Evolutionary conservation across 2,113 vertebrate genomes (phyloP).

Genomic region (Bos indicus): DNA sequence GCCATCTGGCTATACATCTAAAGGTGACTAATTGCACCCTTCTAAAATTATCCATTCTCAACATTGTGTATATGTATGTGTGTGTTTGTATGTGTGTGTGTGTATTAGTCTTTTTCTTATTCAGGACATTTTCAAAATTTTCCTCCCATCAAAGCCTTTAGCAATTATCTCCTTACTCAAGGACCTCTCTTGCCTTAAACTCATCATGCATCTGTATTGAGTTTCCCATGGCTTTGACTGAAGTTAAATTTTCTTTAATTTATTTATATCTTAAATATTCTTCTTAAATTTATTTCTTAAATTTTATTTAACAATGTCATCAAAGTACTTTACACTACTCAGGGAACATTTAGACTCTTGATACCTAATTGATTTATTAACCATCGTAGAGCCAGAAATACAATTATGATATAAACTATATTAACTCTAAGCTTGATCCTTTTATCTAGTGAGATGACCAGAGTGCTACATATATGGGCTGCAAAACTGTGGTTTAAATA

Average conservation of each 20-base stretch:
- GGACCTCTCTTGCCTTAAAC: not conserved
- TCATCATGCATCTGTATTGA: not conserved
- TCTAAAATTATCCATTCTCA: not conserved
- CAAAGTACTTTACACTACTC: not conserved
- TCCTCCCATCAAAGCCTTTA: not conserved
- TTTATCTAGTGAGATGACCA: slow-evolving; percentile 20
- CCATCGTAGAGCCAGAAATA: slow-evolving; percentile 19
- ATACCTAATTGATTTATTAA: slow-evolving; percentile 25
- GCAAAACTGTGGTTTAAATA: not conserved
- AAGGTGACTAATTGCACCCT: not conserved
- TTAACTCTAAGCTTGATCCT: slow-evolving; percentile 22
- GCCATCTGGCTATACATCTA: not conserved
- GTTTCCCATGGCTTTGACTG: not conserved
- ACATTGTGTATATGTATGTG: not conserved
- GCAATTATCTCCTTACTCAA: not conserved
- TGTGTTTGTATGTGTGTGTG: not conserved
- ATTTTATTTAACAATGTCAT: not conserved
- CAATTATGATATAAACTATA: not conserved
- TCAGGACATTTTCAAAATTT: not conserved
- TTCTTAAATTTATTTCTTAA: not conserved
- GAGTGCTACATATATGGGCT: not conserved
- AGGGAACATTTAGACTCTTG: not conserved
- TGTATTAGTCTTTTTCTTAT: not conserved
- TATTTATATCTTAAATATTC: not conserved
- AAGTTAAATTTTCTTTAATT: not conserved